Evolutionary conservation across 2,888 invertebrate genomes (phyloP).

Genomic region (Xylota sylvarum): DNA sequence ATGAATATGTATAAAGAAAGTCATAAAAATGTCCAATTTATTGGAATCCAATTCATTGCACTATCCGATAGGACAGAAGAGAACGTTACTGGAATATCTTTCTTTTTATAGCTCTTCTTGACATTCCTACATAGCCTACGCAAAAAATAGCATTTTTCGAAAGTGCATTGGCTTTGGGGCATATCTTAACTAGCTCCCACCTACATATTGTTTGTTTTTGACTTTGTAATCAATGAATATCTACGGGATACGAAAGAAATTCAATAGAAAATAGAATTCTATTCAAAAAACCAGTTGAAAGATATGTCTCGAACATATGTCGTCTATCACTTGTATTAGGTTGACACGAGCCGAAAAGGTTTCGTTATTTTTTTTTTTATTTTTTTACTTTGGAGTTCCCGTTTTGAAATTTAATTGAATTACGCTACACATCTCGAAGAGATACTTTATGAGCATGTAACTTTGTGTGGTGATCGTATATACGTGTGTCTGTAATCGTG

Average conservation of each 20-base stretch:
- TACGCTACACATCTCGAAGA: conserved; percentile 24
- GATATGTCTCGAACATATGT: conserved; percentile 39
- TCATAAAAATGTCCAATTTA: conserved; percentile 63
- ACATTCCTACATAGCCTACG: conserved; percentile 58
- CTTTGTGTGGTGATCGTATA: neutral
- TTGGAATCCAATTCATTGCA: conserved; percentile 50
- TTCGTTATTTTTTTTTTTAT: neutral
- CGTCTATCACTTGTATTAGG: conserved; percentile 50
- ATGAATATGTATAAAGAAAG: conserved; percentile 57
- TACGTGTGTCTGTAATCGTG: neutral
- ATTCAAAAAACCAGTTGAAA: conserved; percentile 45
- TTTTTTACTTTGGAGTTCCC: conserved; percentile 30
- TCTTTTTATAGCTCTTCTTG: conserved; percentile 4
- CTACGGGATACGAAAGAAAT: conserved; percentile 42
- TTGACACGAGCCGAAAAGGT: conserved; percentile 45
- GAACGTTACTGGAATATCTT: conserved; percentile 39
- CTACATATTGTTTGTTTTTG: conserved; percentile 48
- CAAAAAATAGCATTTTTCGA: conserved; percentile 62
- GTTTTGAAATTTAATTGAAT: conserved; percentile 69
- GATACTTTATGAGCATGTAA: conserved; percentile 60
- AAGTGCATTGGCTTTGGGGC: conserved; percentile 48
- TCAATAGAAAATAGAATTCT: conserved; percentile 31
- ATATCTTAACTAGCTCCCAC: conserved; percentile 45
- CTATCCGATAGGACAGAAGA: conserved; percentile 18
- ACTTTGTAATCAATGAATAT: conserved; percentile 54